Percentiles rank a stretch among this genome's conserved stretches.
These are phyloP conservation scores for Eurystomus gularis DNA, from an alignment of 2,113 vertebrate genomes.

Conservation along the genomic window DNA sequence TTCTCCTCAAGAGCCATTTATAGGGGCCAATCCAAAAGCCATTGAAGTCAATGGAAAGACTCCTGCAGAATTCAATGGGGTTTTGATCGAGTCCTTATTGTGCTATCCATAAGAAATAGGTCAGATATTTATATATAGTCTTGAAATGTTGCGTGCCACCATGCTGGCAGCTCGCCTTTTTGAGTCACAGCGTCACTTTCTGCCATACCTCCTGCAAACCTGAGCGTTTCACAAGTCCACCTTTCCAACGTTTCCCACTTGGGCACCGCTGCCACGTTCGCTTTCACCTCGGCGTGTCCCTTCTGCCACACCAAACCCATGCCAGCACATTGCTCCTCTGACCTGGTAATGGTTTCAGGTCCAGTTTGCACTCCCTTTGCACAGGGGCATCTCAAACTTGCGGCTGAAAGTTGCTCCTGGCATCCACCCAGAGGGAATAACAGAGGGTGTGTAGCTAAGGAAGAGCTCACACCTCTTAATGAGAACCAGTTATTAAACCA, in stretches of 20 bases:
- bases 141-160: conserved; percentile 54
- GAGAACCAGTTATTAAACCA: neutral
- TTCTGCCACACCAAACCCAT: neutral
- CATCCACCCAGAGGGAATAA: neutral
- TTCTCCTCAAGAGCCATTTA: conserved; percentile 62
- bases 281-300: neutral
- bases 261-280: fast-evolving
- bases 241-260: neutral
- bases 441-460: neutral
- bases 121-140: conserved; percentile 66
- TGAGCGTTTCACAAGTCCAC: neutral
- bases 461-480: neutral
- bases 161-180: conserved; percentile 33
- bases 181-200: neutral
- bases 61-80: conserved; percentile 64
- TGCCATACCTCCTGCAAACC: neutral
- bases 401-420: neutral
- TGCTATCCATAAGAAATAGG: conserved; percentile 66
- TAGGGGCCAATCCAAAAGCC: conserved; percentile 63
- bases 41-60: conserved; percentile 64
- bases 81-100: conserved; percentile 71
- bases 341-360: fast-evolving
- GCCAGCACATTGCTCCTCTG: fast-evolving
- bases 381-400: fast-evolving
- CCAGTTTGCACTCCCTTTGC: neutral